These are phyloP conservation scores for Palythoa grandis DNA, from an alignment of 92 coral and sea anemone species.

Conservation along the genomic window DNA sequence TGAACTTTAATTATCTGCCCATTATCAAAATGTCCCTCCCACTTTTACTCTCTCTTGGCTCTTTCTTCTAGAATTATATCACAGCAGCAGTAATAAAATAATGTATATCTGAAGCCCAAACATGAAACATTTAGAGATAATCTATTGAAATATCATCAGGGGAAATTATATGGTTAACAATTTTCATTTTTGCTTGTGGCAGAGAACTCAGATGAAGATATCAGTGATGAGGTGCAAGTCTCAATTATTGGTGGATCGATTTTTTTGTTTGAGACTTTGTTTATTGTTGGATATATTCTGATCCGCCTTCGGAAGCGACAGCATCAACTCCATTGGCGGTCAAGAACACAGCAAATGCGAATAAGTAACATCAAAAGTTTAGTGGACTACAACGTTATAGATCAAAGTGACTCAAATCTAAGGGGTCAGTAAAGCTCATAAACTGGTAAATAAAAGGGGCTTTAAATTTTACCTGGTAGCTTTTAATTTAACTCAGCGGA, in stretches of 20 bases:
- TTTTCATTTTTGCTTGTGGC: not conserved
- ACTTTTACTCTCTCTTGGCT: too few species aligned
- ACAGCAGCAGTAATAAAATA: too few species aligned
- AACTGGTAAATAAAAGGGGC: too few species aligned
- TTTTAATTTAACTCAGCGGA: too few species aligned
- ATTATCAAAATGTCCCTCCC: too few species aligned
- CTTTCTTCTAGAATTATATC: too few species aligned
- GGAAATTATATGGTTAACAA: not conserved
- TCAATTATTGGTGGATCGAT: not conserved
- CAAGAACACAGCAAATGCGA: not conserved
- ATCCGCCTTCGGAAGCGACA: not conserved
- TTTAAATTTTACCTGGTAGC: too few species aligned
- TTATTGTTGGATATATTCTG: not conserved
- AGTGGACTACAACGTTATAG: not conserved
- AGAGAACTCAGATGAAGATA: not conserved
- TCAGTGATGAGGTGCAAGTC: not conserved
- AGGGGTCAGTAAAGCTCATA: too few species aligned
- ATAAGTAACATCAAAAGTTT: slow-evolving; percentile 5
- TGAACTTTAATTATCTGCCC: too few species aligned
- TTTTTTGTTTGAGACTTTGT: not conserved
- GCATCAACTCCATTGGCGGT: not conserved
- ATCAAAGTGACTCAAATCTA: not conserved
- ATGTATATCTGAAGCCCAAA: too few species aligned
- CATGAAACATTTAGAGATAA: too few species aligned
- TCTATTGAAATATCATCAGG: too few species aligned